Evolutionary conservation across 1,140 invertebrate species (phyloP), one percentile per base, ranked within the genome.

Genomic region (Drosophila fuyamai): DNA sequence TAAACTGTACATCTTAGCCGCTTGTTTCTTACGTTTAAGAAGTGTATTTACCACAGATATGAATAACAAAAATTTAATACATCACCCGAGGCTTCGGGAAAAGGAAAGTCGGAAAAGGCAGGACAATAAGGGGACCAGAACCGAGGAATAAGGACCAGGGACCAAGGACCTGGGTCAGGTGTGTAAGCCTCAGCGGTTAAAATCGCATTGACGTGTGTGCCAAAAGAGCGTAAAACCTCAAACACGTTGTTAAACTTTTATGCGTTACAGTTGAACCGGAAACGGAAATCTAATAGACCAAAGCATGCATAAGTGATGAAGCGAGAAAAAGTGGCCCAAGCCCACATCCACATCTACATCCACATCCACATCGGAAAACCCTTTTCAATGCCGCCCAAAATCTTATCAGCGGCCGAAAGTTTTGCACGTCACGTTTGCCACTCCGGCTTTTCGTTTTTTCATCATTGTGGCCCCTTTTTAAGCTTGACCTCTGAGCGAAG

Each of bases 241-340:
- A 75, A 85, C 82, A 85, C 82, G 78, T 86, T 81, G 82, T 68
- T 48, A 67, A 81, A 85, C 78, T 81, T 81, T 81, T 59, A 66
- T 81, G 74, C 65, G 74, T 81, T 85, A 72, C 82, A 79, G 82
- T 79, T 85, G 70, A 85, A 86, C 82, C 82, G 82, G 82, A 85
- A 85, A 85, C 82, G 82, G 82, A 85, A 85, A 85, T 85, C 82
- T 85, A 85, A 85, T 85, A 85, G 82, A 85, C 82, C 82, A 85
- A 85, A 86, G 82, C 82, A 85, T 85, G 82, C 82, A 85, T 85
- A 85, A 86, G 82, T 85, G 82, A 85, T 85, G 82, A 85, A 86
- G 82, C 82, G 82, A 85, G 82, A 85, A 85, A 85, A 78, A 61
- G 63, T 62, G 40, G 44, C 63, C 73, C 23, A 27, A 53, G 38